phyloP scores from a whole-genome alignment of 2,888 invertebrate genomes.

The Platycheirus albimanus region DNA sequence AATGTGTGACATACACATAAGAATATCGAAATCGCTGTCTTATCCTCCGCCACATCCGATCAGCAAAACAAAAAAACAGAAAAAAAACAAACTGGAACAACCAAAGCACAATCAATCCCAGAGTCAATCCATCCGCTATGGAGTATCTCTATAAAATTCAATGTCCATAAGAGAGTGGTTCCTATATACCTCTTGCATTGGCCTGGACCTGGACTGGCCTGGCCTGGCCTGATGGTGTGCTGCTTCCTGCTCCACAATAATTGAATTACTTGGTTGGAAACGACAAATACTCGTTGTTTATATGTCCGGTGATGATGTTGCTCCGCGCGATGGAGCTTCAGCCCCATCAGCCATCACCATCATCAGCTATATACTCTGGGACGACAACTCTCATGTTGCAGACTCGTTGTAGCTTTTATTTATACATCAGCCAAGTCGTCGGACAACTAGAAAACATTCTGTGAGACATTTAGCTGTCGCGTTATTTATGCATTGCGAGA shows the following conservation, averaged over 20 bases:
- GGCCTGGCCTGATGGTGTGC: too few relatives aligned
- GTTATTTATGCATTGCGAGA: slow-evolving; percentile 76
- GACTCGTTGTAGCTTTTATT: slow-evolving; percentile 70
- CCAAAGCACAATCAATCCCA: slow-evolving; percentile 65
- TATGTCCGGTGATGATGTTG: slow-evolving; percentile 75
- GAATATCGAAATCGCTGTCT: slow-evolving; percentile 15
- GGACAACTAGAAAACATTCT: slow-evolving; percentile 74
- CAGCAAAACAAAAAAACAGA: slow-evolving; percentile 9
- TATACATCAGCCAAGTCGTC: slow-evolving; percentile 72
- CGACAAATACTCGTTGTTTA: slow-evolving; percentile 76
- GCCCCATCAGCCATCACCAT: slow-evolving; percentile 30
- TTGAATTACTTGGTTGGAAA: slow-evolving; percentile 76
- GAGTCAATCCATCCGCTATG: slow-evolving; percentile 72
- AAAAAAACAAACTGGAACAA: slow-evolving; percentile 33
- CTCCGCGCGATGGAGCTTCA: slow-evolving; percentile 31
- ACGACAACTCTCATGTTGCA: slow-evolving; percentile 56
- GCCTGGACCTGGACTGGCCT: slow-evolving; percentile 3
- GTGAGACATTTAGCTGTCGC: slow-evolving; percentile 73
- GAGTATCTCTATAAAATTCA: slow-evolving; percentile 67
- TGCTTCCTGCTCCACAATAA: slow-evolving; percentile 65
- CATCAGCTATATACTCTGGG: background rate
- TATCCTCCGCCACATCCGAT: slow-evolving; percentile 28
- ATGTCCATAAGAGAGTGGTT: slow-evolving; percentile 45
- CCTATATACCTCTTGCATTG: slow-evolving; percentile 22
- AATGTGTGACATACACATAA: slow-evolving; percentile 21